These are phyloP conservation scores for Trachymyrmex septentrionalis DNA, from an alignment of 1,140 invertebrate species.

Conservation along the genomic window DNA sequence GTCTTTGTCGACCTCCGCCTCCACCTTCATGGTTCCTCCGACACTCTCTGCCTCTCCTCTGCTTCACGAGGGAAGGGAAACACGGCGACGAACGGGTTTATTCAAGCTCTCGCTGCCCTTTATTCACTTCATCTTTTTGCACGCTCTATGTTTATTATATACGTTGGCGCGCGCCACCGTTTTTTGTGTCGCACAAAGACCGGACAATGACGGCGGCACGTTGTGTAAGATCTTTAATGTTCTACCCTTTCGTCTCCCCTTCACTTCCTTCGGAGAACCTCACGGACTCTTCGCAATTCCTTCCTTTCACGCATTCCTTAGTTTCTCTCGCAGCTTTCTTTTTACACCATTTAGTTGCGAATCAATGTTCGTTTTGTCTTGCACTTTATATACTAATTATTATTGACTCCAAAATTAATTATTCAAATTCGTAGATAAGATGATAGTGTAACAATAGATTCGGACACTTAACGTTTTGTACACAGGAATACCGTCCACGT, in stretches of 20 bases:
- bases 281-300: not conserved
- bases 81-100: constrained; percentile 72
- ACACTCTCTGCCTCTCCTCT: constrained; percentile 60
- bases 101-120: constrained; percentile 70
- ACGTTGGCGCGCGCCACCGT: constrained; percentile 74
- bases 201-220: constrained; percentile 69
- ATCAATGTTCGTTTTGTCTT: constrained; percentile 6
- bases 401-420: not conserved
- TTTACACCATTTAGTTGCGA: not conserved
- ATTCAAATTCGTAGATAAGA: not conserved
- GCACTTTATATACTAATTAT: not conserved
- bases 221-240: constrained; percentile 64
- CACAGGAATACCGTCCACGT: constrained; percentile 92
- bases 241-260: constrained; percentile 30
- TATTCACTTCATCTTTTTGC: constrained; percentile 65
- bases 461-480: constrained; percentile 21
- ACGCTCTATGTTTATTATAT: constrained; percentile 69
- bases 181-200: constrained; percentile 65
- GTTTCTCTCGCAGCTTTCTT: constrained; percentile 35
- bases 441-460: not conserved
- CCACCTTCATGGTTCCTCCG: constrained; percentile 2
- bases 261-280: constrained; percentile 14
- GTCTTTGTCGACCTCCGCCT: constrained; percentile 55
- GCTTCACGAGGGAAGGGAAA: constrained; percentile 15
- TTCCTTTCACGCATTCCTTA: constrained; percentile 17